phyloP scores from a whole-genome alignment of 2,113 vertebrate species.

The Sebastes schlegelii region DNA sequence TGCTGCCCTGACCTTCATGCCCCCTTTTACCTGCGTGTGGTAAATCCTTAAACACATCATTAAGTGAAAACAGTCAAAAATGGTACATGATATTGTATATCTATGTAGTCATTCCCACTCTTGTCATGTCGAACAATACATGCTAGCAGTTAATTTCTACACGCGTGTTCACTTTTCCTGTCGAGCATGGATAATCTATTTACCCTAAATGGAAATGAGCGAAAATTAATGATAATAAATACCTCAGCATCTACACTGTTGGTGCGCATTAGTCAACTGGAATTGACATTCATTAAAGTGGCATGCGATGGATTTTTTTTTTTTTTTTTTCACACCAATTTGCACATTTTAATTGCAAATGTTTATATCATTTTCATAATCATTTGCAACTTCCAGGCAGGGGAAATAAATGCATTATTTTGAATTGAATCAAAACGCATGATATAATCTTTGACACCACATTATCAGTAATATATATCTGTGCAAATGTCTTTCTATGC shows the following conservation, averaged over 20 bases:
- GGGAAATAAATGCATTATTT: slow-evolving; percentile 19
- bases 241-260: slow-evolving; percentile 37
- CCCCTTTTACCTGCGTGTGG: background rate
- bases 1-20: slow-evolving; percentile 21
- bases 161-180: background rate
- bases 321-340: slow-evolving; percentile 32
- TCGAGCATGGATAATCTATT: slow-evolving; percentile 41
- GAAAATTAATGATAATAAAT: slow-evolving; percentile 57
- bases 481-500: background rate
- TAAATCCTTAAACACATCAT: slow-evolving; percentile 35
- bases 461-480: slow-evolving; percentile 12
- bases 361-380: slow-evolving; percentile 47
- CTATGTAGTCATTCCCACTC: background rate
- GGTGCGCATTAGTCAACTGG: slow-evolving; percentile 38
- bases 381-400: slow-evolving; percentile 43
- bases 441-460: slow-evolving; percentile 4
- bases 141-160: slow-evolving; percentile 16
- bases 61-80: slow-evolving; percentile 14
- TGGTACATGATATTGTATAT: background rate
- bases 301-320: slow-evolving; percentile 3
- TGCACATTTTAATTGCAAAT: slow-evolving; percentile 66
- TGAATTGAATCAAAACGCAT: slow-evolving; percentile 23
- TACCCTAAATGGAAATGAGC: slow-evolving; percentile 55
- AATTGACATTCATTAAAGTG: slow-evolving; percentile 48
- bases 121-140: slow-evolving; percentile 15